A percentile compares a stretch with the other conserved stretches of the same genome.
phyloP scores from a whole-genome alignment of 2,888 invertebrate genomes.

The Glyphotaelius pellucidus region DNA sequence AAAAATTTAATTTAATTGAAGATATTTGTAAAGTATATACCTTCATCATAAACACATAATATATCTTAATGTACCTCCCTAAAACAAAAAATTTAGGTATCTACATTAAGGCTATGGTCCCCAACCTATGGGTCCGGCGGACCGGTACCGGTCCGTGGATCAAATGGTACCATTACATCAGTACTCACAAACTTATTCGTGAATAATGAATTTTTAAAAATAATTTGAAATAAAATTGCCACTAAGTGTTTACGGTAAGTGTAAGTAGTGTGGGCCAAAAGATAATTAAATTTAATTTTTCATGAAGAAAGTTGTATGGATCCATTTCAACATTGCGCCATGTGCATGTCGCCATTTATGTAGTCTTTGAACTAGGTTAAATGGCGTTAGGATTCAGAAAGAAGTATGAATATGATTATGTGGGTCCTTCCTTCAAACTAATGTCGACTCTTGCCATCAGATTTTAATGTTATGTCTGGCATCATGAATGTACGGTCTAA shows the following conservation, averaged over 20 bases:
- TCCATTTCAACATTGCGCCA: background rate
- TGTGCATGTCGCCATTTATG: background rate
- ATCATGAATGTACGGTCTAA: conserved; percentile 18
- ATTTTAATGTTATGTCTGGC: background rate
- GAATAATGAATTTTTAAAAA: background rate
- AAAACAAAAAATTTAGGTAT: too few relatives aligned
- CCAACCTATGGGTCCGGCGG: too few relatives aligned
- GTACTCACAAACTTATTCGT: too few relatives aligned
- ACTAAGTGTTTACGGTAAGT: background rate
- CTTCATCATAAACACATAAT: too few relatives aligned
- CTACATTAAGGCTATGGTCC: too few relatives aligned
- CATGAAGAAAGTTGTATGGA: background rate
- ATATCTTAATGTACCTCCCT: too few relatives aligned
- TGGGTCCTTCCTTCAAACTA: background rate
- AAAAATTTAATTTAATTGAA: too few relatives aligned
- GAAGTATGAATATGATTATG: background rate
- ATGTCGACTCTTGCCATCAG: background rate
- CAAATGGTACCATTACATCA: too few relatives aligned
- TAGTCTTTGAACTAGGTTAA: conserved; percentile 26
- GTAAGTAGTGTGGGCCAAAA: background rate
- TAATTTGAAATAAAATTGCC: background rate
- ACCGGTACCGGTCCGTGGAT: too few relatives aligned
- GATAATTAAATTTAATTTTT: background rate
- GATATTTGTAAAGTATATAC: too few relatives aligned
- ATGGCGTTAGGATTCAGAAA: background rate